These are phyloP conservation scores for Agapostemon virescens DNA, from an alignment of 2,888 invertebrate genomes.

Conservation along the genomic window DNA sequence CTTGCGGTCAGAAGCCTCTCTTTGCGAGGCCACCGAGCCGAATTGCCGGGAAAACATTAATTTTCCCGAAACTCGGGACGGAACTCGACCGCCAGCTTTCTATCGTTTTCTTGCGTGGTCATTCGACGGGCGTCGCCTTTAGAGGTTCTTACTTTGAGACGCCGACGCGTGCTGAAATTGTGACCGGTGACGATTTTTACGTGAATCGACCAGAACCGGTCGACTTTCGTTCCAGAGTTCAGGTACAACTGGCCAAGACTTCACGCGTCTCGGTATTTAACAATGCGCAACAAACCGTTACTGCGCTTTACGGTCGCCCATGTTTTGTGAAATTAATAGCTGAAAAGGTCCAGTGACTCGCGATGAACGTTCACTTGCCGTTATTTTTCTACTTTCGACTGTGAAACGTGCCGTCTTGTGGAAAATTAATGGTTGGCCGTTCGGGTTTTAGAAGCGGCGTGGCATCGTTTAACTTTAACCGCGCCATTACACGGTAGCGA, in stretches of 20 bases:
- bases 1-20: slow-evolving; percentile 1
- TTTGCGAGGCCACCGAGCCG: slow-evolving; percentile 12
- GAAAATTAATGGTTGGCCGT: background rate
- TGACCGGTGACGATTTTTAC: slow-evolving; percentile 29
- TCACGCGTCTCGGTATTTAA: background rate
- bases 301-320: background rate
- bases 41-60: slow-evolving; percentile 46
- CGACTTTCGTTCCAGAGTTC: slow-evolving; percentile 13
- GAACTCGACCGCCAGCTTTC: slow-evolving; percentile 1
- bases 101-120: background rate
- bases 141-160: slow-evolving; percentile 18
- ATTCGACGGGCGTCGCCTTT: slow-evolving; percentile 19
- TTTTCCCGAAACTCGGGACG: slow-evolving; percentile 29
- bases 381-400: background rate
- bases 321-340: background rate
- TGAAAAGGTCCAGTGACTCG: background rate
- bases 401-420: background rate
- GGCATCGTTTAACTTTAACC: background rate
- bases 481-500: background rate
- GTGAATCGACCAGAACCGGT: slow-evolving; percentile 2
- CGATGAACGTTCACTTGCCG: background rate
- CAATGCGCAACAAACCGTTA: background rate
- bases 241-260: background rate
- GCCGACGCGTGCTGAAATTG: slow-evolving; percentile 40
- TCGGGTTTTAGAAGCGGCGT: background rate